A percentile compares a stretch with the other conserved stretches of the same genome.
phyloP scores from a whole-genome alignment of 2,888 invertebrate genomes.

The Calameuta filiformis region DNA sequence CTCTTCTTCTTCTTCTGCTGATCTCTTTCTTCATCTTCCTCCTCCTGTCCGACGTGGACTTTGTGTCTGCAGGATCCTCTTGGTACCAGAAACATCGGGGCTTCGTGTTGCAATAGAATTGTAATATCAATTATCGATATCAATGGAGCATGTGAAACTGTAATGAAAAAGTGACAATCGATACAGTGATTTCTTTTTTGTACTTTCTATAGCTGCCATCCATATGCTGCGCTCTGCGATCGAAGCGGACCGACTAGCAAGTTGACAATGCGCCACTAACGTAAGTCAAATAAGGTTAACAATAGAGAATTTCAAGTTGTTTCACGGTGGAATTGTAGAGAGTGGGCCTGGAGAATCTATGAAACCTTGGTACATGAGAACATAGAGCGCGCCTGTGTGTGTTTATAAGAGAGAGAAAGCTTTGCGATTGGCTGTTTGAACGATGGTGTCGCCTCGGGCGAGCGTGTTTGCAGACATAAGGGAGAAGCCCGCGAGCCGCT shows the following conservation, averaged over 20 bases:
- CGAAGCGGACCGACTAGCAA: conserved; percentile 6
- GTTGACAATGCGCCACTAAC: conserved; percentile 44
- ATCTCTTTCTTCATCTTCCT: conserved; percentile 12
- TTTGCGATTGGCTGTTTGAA: conserved; percentile 59
- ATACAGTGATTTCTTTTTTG: background rate
- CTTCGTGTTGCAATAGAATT: background rate
- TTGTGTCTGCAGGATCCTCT: background rate
- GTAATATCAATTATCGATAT: background rate
- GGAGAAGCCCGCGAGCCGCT: conserved; percentile 21
- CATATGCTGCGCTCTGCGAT: conserved; percentile 21
- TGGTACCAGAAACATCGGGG: background rate
- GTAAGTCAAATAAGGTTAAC: conserved; percentile 53
- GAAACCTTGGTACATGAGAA: background rate
- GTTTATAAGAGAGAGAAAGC: background rate
- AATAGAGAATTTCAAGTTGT: conserved; percentile 55
- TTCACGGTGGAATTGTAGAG: conserved; percentile 41
- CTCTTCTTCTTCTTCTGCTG: background rate
- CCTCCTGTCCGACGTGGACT: conserved; percentile 10
- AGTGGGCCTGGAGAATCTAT: conserved; percentile 15
- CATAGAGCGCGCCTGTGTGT: background rate
- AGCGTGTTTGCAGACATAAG: conserved; percentile 56
- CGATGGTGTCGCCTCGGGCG: conserved; percentile 55
- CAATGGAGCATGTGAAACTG: background rate
- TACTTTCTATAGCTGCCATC: conserved; percentile 34
- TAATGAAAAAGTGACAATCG: background rate